Percentiles rank a stretch among this genome's conserved stretches.
These are phyloP conservation scores for Diachrysia chrysitis DNA, from an alignment of 2,888 invertebrate species.

Conservation along the genomic window DNA sequence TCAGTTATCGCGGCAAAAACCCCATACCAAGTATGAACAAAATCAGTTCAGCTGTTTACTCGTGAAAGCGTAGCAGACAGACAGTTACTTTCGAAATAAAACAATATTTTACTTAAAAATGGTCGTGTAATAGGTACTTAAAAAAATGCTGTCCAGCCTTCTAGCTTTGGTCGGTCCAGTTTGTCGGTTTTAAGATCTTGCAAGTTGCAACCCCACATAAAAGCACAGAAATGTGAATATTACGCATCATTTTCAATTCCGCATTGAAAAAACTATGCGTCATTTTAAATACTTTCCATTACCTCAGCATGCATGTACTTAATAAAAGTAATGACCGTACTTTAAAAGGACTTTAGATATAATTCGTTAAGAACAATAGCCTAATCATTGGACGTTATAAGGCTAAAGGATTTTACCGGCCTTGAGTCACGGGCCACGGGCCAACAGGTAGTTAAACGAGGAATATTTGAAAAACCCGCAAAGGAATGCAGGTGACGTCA, in stretches of 20 bases:
- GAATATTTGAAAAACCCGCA: constrained; percentile 22
- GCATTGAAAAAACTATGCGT: constrained; percentile 7
- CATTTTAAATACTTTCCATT: constrained; percentile 24
- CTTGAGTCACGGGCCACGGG: constrained; percentile 24
- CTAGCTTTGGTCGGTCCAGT: too few species aligned
- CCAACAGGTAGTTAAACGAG: constrained; percentile 29
- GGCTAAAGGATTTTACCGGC: constrained; percentile 18
- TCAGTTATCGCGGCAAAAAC: too few species aligned
- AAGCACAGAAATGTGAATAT: constrained; percentile 15
- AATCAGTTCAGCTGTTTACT: too few species aligned
- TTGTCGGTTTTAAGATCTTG: too few species aligned
- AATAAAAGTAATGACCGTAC: constrained; percentile 8
- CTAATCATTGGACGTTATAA: constrained; percentile 3
- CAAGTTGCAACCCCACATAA: too few species aligned
- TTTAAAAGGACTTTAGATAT: constrained; percentile 10
- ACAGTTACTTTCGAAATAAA: too few species aligned
- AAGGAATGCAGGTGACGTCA: constrained; percentile 43
- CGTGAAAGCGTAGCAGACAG: too few species aligned
- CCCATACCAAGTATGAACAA: too few species aligned
- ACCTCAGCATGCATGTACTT: constrained; percentile 19
- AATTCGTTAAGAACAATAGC: background rate
- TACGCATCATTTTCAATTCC: constrained; percentile 9
- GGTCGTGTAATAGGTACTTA: too few species aligned
- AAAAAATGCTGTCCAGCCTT: too few species aligned
- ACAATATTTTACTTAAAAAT: too few species aligned